phyloP scores from a whole-genome alignment of 2,797 vertebrate genomes.

The Thalassophryne amazonica region DNA sequence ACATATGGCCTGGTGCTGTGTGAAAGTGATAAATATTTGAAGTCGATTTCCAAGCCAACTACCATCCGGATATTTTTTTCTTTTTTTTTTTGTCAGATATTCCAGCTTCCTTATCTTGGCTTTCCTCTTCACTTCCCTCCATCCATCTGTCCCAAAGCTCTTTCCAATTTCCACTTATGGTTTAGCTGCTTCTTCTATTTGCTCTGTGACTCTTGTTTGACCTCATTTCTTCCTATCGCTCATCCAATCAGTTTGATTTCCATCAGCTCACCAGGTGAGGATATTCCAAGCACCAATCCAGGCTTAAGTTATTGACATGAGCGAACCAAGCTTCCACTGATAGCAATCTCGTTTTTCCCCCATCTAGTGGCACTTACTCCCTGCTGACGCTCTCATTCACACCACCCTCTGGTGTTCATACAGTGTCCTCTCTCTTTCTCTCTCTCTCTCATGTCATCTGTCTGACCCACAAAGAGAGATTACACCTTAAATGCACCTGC shows the following conservation, averaged over 20 bases:
- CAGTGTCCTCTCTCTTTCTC: too few species aligned
- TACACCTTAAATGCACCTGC: conserved; percentile 20
- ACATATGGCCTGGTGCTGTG: too few species aligned
- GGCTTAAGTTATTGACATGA: conserved; percentile 8
- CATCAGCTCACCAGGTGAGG: conserved; percentile 6
- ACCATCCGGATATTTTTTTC: too few species aligned
- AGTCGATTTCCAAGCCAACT: too few species aligned
- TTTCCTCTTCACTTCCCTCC: too few species aligned
- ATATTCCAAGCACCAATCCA: neutral
- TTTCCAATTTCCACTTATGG: conserved; percentile 14
- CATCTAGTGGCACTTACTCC: neutral
- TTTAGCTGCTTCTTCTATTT: conserved; percentile 6
- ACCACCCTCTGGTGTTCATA: too few species aligned
- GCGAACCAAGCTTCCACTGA: neutral
- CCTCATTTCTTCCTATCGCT: conserved; percentile 18
- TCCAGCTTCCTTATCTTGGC: too few species aligned
- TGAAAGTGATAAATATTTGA: too few species aligned
- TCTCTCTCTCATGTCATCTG: neutral
- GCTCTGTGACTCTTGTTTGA: neutral
- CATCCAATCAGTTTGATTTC: conserved; percentile 22
- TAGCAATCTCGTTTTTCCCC: neutral
- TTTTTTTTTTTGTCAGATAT: too few species aligned
- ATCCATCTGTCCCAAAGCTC: neutral
- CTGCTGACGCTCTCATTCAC: too few species aligned
- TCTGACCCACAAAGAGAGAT: conserved; percentile 26